Percentiles rank a stretch among this genome's conserved stretches.
Evolutionary conservation across 2,888 invertebrate genomes (phyloP).

Genomic region (Cheilosia scutellata): DNA sequence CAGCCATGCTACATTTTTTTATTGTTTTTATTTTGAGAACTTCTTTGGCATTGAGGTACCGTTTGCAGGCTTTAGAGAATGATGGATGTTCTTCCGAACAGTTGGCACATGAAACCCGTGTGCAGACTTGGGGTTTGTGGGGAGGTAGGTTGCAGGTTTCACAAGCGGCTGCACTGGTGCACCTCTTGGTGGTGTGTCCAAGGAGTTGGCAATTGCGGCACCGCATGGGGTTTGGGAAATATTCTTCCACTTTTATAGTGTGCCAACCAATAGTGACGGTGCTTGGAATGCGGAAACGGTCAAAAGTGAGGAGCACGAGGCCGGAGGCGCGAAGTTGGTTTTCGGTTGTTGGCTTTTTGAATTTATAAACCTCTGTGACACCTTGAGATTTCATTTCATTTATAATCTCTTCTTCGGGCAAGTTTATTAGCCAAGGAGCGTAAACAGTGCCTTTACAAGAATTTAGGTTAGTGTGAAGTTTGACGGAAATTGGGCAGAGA

Average conservation of each 20-base stretch:
- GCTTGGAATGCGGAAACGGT: conserved; percentile 22
- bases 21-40: conserved; percentile 20
- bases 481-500: conserved; percentile 22
- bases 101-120: conserved; percentile 6
- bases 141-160: conserved; percentile 2
- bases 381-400: conserved; percentile 26
- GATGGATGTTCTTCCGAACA: conserved; percentile 16
- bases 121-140: background rate
- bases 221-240: conserved; percentile 22
- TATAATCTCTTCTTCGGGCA: background rate
- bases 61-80: background rate
- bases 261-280: conserved; percentile 16
- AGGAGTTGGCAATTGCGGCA: conserved; percentile 21
- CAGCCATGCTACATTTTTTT: conserved; percentile 19
- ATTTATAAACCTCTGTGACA: conserved; percentile 13
- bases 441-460: conserved; percentile 22
- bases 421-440: conserved; percentile 25
- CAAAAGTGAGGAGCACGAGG: conserved; percentile 27
- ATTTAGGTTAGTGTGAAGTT: conserved; percentile 16
- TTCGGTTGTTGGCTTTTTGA: conserved; percentile 18
- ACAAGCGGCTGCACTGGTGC: background rate
- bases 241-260: conserved; percentile 12
- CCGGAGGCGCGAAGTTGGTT: conserved; percentile 9
- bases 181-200: conserved; percentile 22
- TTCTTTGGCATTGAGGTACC: conserved; percentile 14